Percentiles rank a stretch among this genome's conserved stretches.
Conservation (phyloP, 2,797 vertebrate genomes). For the Spinibarbus caldwelli region DNA sequence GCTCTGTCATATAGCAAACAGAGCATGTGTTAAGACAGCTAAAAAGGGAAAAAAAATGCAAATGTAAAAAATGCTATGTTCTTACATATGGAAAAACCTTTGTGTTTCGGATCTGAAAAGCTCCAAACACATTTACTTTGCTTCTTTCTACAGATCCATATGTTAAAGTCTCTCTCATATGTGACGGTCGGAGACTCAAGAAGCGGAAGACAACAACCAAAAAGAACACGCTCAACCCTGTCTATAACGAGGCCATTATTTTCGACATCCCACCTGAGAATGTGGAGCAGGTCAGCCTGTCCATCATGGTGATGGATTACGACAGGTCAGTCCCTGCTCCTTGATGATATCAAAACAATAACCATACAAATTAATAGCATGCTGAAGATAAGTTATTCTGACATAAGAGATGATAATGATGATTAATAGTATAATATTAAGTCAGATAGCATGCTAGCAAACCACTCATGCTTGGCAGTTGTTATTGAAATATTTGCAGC, state of each 20-base stretch:
- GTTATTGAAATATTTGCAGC: background rate
- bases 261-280: slow-evolving; percentile 99
- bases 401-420: background rate
- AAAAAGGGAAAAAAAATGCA: background rate
- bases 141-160: slow-evolving; percentile 85
- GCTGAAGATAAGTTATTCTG: background rate
- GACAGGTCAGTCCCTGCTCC: slow-evolving; percentile 83
- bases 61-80: background rate
- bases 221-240: slow-evolving; percentile 93
- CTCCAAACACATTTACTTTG: background rate
- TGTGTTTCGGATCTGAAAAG: background rate
- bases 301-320: slow-evolving; percentile 97
- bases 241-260: slow-evolving; percentile 98
- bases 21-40: background rate
- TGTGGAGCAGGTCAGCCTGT: slow-evolving; percentile 97
- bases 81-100: background rate
- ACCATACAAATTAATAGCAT: background rate
- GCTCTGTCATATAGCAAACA: background rate
- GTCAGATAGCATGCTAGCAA: background rate
- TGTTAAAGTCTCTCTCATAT: slow-evolving; percentile 96
- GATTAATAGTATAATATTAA: background rate
- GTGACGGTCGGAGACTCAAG: slow-evolving; percentile 93
- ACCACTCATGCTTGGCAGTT: background rate
- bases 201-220: slow-evolving; percentile 97
- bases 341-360: background rate